phyloP scores from a whole-genome alignment of 2,113 vertebrate genomes.

The Tenrec ecaudatus region DNA sequence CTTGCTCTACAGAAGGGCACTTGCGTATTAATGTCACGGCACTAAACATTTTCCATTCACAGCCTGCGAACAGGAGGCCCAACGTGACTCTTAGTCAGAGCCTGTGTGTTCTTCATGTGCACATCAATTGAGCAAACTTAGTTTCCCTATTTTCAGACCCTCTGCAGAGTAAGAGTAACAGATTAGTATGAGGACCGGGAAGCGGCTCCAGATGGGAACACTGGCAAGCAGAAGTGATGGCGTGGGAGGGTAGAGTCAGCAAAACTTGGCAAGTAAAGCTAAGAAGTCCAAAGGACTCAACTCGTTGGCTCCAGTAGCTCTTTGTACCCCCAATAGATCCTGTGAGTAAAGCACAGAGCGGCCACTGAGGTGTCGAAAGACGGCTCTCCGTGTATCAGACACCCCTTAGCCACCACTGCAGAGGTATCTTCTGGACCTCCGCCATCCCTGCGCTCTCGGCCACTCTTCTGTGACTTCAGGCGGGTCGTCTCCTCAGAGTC shows the following conservation, averaged over 20 bases:
- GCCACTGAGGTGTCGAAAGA: neutral
- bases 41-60: neutral
- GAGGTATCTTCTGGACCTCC: neutral
- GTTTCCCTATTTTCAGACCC: neutral
- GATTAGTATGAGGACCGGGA: neutral
- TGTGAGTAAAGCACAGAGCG: neutral
- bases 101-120: neutral
- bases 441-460: neutral
- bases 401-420: accelerated
- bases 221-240: neutral
- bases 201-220: neutral
- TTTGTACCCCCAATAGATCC: neutral
- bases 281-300: neutral
- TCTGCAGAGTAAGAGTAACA: neutral
- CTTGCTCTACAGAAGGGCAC: neutral
- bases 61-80: neutral
- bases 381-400: neutral
- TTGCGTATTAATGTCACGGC: neutral
- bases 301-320: neutral
- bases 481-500: neutral
- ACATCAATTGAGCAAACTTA: neutral
- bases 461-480: neutral
- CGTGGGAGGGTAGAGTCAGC: neutral
- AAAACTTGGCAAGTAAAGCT: neutral
- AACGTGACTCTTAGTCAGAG: too few relatives aligned